Percentiles rank a stretch among this genome's conserved stretches.
Conservation (phyloP, 1,140 invertebrate species). For the Drosophila sproati region DNA sequence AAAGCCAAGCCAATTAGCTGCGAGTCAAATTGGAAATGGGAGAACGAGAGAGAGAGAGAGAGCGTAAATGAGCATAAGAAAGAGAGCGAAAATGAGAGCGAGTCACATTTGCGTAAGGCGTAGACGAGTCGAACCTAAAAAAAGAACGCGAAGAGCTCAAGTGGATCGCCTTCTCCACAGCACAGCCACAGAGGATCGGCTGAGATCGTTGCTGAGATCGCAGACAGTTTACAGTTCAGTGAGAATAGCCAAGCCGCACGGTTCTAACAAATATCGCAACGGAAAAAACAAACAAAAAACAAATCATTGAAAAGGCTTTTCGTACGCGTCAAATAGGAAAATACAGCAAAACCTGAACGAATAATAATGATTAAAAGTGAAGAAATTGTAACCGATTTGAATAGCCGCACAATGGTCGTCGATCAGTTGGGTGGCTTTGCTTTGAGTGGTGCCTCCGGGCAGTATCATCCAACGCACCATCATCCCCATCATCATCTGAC, state of each 20-base stretch:
- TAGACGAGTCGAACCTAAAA: slow-evolving; percentile 62
- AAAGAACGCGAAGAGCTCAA: slow-evolving; percentile 57
- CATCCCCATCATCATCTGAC: slow-evolving; percentile 33
- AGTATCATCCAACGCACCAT: slow-evolving; percentile 49
- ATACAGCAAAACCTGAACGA: slow-evolving; percentile 3
- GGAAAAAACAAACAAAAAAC: slow-evolving; percentile 27
- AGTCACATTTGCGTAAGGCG: slow-evolving; percentile 53
- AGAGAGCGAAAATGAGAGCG: neutral
- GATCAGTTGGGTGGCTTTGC: slow-evolving; percentile 56
- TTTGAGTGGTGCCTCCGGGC: slow-evolving; percentile 15
- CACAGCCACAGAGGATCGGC: slow-evolving; percentile 7
- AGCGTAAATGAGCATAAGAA: neutral
- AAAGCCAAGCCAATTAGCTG: slow-evolving; percentile 39
- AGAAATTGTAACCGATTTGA: slow-evolving; percentile 65
- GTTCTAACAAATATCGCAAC: slow-evolving; percentile 34
- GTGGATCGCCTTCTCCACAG: slow-evolving; percentile 21
- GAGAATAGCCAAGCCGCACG: slow-evolving; percentile 66
- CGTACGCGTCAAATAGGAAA: slow-evolving; percentile 18
- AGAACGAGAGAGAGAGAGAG: neutral
- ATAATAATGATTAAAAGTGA: slow-evolving; percentile 84
- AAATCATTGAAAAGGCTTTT: slow-evolving; percentile 6
- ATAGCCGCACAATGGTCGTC: slow-evolving; percentile 51
- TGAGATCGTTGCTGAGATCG: slow-evolving; percentile 26
- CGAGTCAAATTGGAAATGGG: slow-evolving; percentile 12
- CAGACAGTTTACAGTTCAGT: slow-evolving; percentile 56